These are phyloP conservation scores for Schizotus pectinicornis DNA, from an alignment of 2,888 invertebrate species.

Conservation along the genomic window DNA sequence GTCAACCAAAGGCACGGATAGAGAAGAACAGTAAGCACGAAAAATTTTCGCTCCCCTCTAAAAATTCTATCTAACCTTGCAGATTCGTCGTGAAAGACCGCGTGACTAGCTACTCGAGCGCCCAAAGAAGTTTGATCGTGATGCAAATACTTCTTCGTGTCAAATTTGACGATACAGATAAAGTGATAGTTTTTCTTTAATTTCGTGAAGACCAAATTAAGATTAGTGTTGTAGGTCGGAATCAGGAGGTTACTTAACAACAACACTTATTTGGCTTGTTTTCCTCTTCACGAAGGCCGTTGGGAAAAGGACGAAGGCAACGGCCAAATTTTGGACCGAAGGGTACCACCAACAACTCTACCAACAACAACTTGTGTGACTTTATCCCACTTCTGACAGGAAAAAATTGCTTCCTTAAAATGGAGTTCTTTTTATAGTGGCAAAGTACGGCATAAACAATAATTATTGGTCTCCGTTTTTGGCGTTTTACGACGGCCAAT, in stretches of 20 bases:
- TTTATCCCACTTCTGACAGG: too few relatives aligned
- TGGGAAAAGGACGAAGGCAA: constrained; percentile 72
- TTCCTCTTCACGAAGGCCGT: constrained; percentile 87
- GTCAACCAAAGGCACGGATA: constrained; percentile 70
- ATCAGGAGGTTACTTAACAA: constrained; percentile 85
- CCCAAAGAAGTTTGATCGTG: constrained; percentile 86
- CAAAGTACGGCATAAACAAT: too few relatives aligned
- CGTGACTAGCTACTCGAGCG: constrained; percentile 83
- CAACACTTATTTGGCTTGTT: constrained; percentile 81
- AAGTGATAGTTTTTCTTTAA: constrained; percentile 57
- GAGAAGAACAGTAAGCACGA: constrained; percentile 76
- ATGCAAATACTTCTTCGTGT: constrained; percentile 90
- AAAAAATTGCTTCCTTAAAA: too few relatives aligned
- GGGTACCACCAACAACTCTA: constrained; percentile 60
- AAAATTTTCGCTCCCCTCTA: neutral
- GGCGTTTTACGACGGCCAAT: too few relatives aligned
- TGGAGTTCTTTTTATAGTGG: too few relatives aligned
- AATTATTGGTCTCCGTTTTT: too few relatives aligned
- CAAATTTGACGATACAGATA: constrained; percentile 82
- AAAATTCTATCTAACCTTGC: constrained; percentile 41
- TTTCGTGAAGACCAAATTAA: too few relatives aligned
- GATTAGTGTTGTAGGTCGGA: constrained; percentile 61
- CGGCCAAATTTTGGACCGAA: constrained; percentile 75
- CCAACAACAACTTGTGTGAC: too few relatives aligned
- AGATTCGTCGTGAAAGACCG: constrained; percentile 89